These are phyloP conservation scores for Muscina levida DNA, from an alignment of 2,888 invertebrate genomes.

Conservation along the genomic window DNA sequence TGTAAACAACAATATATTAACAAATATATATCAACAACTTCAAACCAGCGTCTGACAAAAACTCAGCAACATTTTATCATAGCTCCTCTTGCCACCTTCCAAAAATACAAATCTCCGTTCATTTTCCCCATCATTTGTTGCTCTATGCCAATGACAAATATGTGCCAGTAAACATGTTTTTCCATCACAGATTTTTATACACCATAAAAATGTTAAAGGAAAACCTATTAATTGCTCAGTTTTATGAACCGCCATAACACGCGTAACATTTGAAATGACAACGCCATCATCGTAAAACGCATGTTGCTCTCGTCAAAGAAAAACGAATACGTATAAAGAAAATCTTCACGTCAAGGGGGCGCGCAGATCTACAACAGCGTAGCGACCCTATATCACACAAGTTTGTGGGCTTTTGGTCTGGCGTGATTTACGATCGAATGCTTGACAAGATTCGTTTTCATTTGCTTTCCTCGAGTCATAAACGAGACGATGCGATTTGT, in stretches of 20 bases:
- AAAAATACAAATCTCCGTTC: too few relatives aligned
- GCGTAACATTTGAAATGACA: constrained; percentile 12
- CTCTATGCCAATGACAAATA: too few relatives aligned
- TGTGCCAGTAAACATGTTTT: not conserved
- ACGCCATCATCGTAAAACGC: constrained; percentile 22
- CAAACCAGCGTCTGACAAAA: too few relatives aligned
- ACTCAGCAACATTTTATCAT: too few relatives aligned
- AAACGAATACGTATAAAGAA: not conserved
- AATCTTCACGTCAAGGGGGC: too few relatives aligned
- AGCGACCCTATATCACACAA: not conserved
- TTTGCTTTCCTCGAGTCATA: not conserved
- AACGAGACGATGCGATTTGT: constrained; percentile 7
- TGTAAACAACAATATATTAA: too few relatives aligned
- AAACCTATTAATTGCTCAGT: constrained; percentile 61
- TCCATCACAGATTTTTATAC: constrained; percentile 10
- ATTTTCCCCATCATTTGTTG: too few relatives aligned
- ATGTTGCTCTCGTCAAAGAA: not conserved
- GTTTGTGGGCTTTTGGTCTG: not conserved
- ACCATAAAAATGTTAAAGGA: constrained; percentile 9
- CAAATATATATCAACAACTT: too few relatives aligned
- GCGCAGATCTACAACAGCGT: not conserved
- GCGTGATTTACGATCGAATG: constrained; percentile 22
- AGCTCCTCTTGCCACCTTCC: too few relatives aligned
- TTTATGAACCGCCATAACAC: constrained; percentile 54
- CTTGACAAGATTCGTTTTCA: not conserved